Percentiles rank a stretch among this genome's conserved stretches.
Evolutionary conservation across 1,140 invertebrate species (phyloP).

Genomic region (Dreissena rostriformis): DNA sequence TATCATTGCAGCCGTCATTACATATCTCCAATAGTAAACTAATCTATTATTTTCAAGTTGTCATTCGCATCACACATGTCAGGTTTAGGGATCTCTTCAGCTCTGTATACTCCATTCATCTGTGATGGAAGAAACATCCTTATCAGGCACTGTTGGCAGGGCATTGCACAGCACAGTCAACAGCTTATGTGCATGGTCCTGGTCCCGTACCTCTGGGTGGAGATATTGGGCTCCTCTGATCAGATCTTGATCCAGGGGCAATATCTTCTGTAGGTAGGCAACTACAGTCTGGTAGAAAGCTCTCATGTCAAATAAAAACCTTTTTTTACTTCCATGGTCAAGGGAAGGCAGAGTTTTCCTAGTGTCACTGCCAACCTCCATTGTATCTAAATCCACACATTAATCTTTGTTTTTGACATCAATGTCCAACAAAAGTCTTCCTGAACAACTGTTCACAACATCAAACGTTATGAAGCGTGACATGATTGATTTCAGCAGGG

Average conservation of each 20-base stretch:
- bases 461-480: constrained; percentile 33
- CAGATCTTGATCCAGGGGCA: constrained; percentile 39
- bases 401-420: constrained; percentile 43
- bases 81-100: constrained; percentile 40
- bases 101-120: constrained; percentile 60
- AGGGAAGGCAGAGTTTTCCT: constrained; percentile 4
- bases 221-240: constrained; percentile 33
- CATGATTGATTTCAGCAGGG: constrained; percentile 50
- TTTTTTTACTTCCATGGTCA: constrained; percentile 24
- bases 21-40: constrained; percentile 62
- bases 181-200: constrained; percentile 11
- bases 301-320: constrained; percentile 30
- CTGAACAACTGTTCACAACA: constrained; percentile 18
- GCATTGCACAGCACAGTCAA: constrained; percentile 34
- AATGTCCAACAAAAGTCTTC: constrained; percentile 23
- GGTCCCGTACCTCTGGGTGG: constrained; percentile 43
- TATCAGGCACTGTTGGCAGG: constrained; percentile 25
- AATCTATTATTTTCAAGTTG: constrained; percentile 56
- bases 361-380: constrained; percentile 47
- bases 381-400: constrained; percentile 20
- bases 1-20: too few species aligned
- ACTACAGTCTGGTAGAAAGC: constrained; percentile 43
- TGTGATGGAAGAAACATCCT: constrained; percentile 28
- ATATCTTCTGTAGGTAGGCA: constrained; percentile 29
- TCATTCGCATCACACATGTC: constrained; percentile 32